These are phyloP conservation scores for Scaptomyza hsui DNA, from an alignment of 1,140 invertebrate genomes.

Conservation along the genomic window DNA sequence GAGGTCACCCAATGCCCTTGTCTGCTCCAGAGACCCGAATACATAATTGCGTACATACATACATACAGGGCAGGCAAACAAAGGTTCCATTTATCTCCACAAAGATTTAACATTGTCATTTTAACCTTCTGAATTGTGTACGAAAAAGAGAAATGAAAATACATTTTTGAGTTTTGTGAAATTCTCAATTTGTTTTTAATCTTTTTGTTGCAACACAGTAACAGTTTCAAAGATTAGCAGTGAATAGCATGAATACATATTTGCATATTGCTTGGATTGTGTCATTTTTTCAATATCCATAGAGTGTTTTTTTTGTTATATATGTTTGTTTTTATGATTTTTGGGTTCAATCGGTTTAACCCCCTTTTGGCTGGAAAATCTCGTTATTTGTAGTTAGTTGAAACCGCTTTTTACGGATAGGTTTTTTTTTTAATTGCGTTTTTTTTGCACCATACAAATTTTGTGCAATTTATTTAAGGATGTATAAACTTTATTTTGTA, in stretches of 20 bases:
- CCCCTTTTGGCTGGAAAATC: background rate
- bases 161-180: slow-evolving; percentile 15
- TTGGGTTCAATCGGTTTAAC: slow-evolving; percentile 14
- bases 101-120: slow-evolving; percentile 21
- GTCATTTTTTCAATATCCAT: slow-evolving; percentile 2
- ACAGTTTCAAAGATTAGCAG: background rate
- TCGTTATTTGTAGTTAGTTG: background rate
- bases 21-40: slow-evolving; percentile 26
- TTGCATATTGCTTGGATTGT: slow-evolving; percentile 14
- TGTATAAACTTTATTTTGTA: slow-evolving; percentile 6
- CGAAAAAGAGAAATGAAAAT: background rate
- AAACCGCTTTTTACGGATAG: slow-evolving; percentile 1
- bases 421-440: background rate
- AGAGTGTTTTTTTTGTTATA: background rate
- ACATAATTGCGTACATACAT: slow-evolving; percentile 8
- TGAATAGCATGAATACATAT: slow-evolving; percentile 11
- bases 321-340: background rate
- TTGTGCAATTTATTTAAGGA: background rate
- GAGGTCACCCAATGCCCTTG: background rate
- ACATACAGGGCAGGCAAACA: slow-evolving; percentile 4
- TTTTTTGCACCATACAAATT: background rate
- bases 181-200: slow-evolving; percentile 14
- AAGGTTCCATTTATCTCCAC: slow-evolving; percentile 22
- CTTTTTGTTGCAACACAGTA: background rate
- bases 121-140: slow-evolving; percentile 9